These are phyloP conservation scores for Ylistrum balloti DNA, from an alignment of 1,140 invertebrate genomes.

Conservation along the genomic window DNA sequence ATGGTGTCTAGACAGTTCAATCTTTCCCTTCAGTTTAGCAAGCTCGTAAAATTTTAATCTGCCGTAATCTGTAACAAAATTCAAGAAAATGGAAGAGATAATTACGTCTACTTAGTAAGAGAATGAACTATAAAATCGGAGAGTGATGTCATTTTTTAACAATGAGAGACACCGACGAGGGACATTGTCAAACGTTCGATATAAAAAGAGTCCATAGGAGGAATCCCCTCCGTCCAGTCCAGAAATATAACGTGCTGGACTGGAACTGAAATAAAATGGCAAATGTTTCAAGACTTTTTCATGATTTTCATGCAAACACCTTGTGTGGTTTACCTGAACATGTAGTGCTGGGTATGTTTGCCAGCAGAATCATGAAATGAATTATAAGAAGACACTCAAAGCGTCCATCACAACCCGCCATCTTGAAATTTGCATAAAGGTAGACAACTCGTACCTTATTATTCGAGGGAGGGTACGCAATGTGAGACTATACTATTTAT, in stretches of 20 bases:
- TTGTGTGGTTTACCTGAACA: neutral
- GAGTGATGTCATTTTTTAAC: no score
- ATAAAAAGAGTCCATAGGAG: no score
- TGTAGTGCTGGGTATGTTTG: neutral
- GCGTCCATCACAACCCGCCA: conserved; percentile 36
- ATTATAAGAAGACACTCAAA: neutral
- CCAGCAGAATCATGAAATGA: neutral
- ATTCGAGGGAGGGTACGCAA: no score
- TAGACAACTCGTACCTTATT: neutral
- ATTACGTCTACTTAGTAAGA: no score
- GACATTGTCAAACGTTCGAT: no score
- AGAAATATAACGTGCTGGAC: no score
- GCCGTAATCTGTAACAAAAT: neutral
- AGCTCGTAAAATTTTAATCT: neutral
- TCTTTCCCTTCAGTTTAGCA: neutral
- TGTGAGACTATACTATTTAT: no score
- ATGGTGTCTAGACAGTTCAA: neutral
- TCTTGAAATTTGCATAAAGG: neutral
- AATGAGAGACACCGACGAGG: no score
- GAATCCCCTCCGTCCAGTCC: no score
- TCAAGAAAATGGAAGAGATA: no score
- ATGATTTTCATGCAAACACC: neutral
- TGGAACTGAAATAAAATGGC: no score
- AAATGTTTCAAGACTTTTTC: neutral
- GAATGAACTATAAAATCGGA: no score